Evolutionary conservation across 2,797 vertebrate species (phyloP).

Genomic region (Lutjanus argentimaculatus): DNA sequence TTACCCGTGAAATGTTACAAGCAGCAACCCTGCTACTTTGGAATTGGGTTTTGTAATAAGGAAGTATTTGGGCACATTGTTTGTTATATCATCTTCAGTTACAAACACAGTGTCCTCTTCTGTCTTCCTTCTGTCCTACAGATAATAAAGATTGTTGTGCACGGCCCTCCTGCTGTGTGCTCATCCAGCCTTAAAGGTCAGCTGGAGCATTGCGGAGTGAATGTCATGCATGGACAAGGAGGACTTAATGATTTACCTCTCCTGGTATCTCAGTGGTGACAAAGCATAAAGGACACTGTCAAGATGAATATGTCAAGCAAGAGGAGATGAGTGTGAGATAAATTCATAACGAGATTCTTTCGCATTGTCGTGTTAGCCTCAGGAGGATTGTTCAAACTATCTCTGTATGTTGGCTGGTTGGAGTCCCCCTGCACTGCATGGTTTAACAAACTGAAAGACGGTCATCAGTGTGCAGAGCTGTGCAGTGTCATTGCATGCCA

Average conservation of each 20-base stretch:
- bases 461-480: slow-evolving; percentile 26
- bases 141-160: slow-evolving; percentile 48
- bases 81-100: neutral
- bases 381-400: slow-evolving; percentile 29
- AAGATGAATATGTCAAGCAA: slow-evolving; percentile 46
- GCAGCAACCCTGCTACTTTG: too few relatives aligned
- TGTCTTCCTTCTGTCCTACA: slow-evolving; percentile 43
- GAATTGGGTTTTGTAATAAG: too few relatives aligned
- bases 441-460: slow-evolving; percentile 65
- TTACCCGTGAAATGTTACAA: too few relatives aligned
- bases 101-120: slow-evolving; percentile 18
- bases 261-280: slow-evolving; percentile 27
- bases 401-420: slow-evolving; percentile 14
- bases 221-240: slow-evolving; percentile 22
- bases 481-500: slow-evolving; percentile 41
- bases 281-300: slow-evolving; percentile 56
- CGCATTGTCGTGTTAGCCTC: slow-evolving; percentile 22
- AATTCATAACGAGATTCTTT: slow-evolving; percentile 34
- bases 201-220: slow-evolving; percentile 37
- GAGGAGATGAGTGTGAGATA: slow-evolving; percentile 19
- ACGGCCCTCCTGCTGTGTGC: slow-evolving; percentile 30
- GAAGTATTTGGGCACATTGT: neutral
- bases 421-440: slow-evolving; percentile 37
- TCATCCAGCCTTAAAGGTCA: slow-evolving; percentile 64
- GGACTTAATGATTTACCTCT: slow-evolving; percentile 48